phyloP scores from a whole-genome alignment of 2,888 invertebrate genomes.

The Thecophora atra region DNA sequence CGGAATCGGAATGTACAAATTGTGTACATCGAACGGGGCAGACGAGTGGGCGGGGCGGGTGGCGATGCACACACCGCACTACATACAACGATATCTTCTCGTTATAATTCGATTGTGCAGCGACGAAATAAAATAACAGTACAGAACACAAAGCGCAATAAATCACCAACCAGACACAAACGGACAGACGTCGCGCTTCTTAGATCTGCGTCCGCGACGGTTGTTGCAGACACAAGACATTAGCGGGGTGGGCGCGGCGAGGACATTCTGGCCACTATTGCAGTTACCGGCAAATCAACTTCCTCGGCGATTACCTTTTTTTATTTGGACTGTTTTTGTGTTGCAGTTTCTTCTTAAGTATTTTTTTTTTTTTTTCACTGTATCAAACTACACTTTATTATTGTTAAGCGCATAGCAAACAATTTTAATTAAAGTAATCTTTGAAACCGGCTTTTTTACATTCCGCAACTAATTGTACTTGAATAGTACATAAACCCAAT shows the following conservation, averaged over 20 bases:
- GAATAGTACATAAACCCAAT: no score
- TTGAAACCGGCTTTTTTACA: no score
- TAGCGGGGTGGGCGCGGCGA: background rate
- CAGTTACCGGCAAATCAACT: constrained; percentile 10
- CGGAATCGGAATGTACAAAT: no score
- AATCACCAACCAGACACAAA: constrained; percentile 29
- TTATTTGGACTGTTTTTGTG: background rate
- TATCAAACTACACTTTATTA: background rate
- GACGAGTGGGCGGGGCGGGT: no score
- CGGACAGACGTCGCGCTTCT: constrained; percentile 25
- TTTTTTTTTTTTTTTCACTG: background rate
- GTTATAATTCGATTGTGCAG: constrained; percentile 21
- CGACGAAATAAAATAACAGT: background rate
- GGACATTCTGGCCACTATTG: background rate
- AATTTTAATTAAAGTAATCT: no score
- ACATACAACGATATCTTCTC: background rate
- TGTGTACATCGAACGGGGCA: no score
- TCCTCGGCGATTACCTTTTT: background rate
- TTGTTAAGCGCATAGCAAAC: background rate
- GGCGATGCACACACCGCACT: no score
- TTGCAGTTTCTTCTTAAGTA: background rate
- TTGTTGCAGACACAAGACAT: constrained; percentile 1
- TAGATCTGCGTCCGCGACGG: constrained; percentile 15
- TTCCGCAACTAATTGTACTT: no score
- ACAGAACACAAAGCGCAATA: constrained; percentile 17